Percentiles rank a stretch among this genome's conserved stretches.
These are phyloP conservation scores for Halcyon chelicuti DNA, from an alignment of 2,797 vertebrate species.

Conservation along the genomic window DNA sequence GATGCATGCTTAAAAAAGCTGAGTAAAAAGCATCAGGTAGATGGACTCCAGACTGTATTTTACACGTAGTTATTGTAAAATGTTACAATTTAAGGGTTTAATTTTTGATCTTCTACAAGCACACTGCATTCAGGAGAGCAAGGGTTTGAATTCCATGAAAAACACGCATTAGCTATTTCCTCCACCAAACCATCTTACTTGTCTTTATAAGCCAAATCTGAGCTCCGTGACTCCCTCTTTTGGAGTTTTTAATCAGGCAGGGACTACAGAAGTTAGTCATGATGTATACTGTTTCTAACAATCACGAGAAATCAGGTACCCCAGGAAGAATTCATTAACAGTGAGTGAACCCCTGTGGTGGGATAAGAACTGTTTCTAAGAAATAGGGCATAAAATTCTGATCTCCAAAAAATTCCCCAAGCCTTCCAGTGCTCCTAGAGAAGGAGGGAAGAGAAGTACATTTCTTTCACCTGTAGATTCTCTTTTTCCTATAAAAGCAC, in stretches of 20 bases:
- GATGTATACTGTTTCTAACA: neutral
- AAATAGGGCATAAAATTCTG: neutral
- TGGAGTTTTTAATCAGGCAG: neutral
- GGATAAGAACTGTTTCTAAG: neutral
- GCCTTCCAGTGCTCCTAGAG: neutral
- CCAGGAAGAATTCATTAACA: neutral
- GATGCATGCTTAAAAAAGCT: constrained; percentile 71
- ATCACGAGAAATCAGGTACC: neutral
- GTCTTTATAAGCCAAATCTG: neutral
- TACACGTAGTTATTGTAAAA: neutral
- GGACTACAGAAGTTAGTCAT: neutral
- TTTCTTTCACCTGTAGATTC: neutral
- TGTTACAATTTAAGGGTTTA: neutral
- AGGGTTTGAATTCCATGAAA: neutral
- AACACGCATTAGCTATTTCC: neutral
- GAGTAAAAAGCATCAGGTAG: constrained; percentile 53
- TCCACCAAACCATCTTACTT: neutral
- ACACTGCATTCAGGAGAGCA: neutral
- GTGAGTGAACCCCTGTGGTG: accelerated
- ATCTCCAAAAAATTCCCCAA: neutral
- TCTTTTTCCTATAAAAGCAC: neutral
- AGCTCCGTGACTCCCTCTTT: neutral
- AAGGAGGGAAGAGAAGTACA: neutral
- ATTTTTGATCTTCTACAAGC: constrained; percentile 17
- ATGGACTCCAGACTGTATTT: neutral